Percentiles rank a stretch among this genome's conserved stretches.
Conservation (phyloP, 2,113 vertebrate species). For the Lepisosteus oculatus region DNA sequence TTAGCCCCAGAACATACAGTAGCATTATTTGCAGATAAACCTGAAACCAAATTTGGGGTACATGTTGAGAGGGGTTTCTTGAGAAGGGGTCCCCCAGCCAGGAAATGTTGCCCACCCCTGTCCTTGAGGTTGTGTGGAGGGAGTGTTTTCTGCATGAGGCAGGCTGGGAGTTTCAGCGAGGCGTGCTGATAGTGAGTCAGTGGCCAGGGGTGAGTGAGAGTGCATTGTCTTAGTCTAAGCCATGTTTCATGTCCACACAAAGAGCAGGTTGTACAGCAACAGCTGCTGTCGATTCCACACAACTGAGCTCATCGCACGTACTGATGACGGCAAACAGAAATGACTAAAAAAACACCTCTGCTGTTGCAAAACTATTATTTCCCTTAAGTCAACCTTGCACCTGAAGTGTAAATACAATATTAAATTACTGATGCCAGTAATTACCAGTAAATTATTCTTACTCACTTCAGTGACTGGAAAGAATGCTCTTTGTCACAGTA, state of each 20-base stretch:
- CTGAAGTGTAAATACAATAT: constrained; percentile 11
- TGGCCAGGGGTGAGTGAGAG: background rate
- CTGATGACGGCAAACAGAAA: constrained; percentile 9
- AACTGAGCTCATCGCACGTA: constrained; percentile 8
- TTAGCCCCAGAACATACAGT: no score
- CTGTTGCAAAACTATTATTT: background rate
- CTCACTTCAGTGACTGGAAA: background rate
- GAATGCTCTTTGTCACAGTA: background rate
- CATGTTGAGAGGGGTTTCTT: no score
- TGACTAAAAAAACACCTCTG: background rate
- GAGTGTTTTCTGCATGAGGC: background rate
- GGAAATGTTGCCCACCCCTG: no score
- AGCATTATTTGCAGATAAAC: no score
- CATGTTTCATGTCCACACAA: constrained; percentile 10
- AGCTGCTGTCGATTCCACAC: background rate
- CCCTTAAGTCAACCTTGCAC: background rate
- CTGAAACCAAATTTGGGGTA: no score
- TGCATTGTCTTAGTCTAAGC: constrained; percentile 6
- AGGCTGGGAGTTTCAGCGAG: constrained; percentile 3
- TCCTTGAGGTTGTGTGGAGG: no score
- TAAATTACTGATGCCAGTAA: background rate
- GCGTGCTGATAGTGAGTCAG: constrained; percentile 12
- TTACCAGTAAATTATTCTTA: background rate
- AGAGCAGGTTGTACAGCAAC: constrained; percentile 3
- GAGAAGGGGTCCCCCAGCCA: no score